These are phyloP conservation scores for Cantharis lateralis DNA, from an alignment of 2,888 invertebrate species.

Conservation along the genomic window DNA sequence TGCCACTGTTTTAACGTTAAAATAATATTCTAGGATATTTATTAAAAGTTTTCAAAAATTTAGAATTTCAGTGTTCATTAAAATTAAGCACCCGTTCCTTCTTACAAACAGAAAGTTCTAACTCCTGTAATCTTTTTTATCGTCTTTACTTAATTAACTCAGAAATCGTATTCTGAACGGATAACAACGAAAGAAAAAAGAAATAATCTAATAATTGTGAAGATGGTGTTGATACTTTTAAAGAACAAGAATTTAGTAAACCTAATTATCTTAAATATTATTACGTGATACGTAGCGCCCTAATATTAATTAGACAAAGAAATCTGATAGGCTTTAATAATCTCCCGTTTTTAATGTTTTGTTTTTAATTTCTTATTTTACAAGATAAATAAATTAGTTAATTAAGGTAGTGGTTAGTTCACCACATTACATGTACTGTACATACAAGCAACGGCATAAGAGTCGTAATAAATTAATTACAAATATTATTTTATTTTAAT, in stretches of 20 bases:
- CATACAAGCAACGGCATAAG: not conserved
- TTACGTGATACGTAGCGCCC: constrained; percentile 24
- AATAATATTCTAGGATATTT: constrained; percentile 27
- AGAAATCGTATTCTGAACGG: constrained; percentile 45
- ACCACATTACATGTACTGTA: too few relatives aligned
- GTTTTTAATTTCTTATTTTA: not conserved
- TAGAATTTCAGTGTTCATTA: constrained; percentile 37
- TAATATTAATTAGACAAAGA: not conserved
- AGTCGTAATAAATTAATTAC: not conserved
- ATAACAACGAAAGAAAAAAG: constrained; percentile 41
- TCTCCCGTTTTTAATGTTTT: not conserved
- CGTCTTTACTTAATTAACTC: constrained; percentile 47
- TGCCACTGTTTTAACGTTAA: constrained; percentile 6
- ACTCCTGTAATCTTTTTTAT: constrained; percentile 46
- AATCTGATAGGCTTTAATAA: not conserved
- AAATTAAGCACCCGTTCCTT: constrained; percentile 45
- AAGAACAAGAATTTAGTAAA: constrained; percentile 44
- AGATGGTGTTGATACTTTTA: constrained; percentile 42
- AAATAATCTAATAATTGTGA: constrained; percentile 42
- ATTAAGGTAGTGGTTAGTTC: not conserved
- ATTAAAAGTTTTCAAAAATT: constrained; percentile 25
- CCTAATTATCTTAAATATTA: constrained; percentile 41
- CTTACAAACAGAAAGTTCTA: constrained; percentile 44
- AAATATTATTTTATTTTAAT: not conserved
- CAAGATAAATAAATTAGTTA: not conserved